Evolutionary conservation across 2,888 invertebrate genomes (phyloP), one percentile per base, ranked within the genome.

Genomic region (Amphipyra tragopoginis): DNA sequence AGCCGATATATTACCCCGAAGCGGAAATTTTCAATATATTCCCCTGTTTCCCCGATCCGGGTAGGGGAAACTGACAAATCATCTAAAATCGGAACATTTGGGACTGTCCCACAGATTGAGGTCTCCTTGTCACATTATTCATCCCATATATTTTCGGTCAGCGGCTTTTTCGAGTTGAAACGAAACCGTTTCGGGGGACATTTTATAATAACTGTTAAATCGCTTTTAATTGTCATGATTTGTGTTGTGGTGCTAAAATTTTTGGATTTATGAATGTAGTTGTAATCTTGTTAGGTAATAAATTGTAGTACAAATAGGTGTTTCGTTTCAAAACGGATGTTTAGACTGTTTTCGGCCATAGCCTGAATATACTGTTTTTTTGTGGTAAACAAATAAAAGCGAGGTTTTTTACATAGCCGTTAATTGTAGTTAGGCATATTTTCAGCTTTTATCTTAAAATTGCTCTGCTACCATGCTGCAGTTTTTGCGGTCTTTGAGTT

Each of bases 81-180:
- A 65, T 63, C 45, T 42, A 38, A 61, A 63, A 45, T 10, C 13
- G 38, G 40, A 5, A n/a, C 15, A 38, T 43, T 26, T 9, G 9
- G 60, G 57, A 70, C 53, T 54, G 47, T 73, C 65, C 60, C 11
- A 9, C 42, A 56, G 26, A 55, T 34, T 50, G 62, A 74, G 47
- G 43, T 15, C 36, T 33, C 49, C 54, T 48, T 62, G 67, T 74
- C 75, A 73, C 71, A 77, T 74, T 77, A 77, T 68, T 73, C 64
- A 60, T 65, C 26, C 55, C 56, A 60, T 62, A 58, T 50, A 57
- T 60, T 68, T 61, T 63, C 50, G 60, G 64, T 64, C 66, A 45
- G 62, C 45, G 33, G 29, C 0, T 60, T 79, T 58, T 62, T 47
- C 14, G 39, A 29, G 56, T 59, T 26, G 45, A 45, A 62, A 56